A percentile compares a stretch with the other conserved stretches of the same genome.
These are phyloP conservation scores for Apodemia duryi DNA, from an alignment of 2,888 invertebrate species.

Conservation along the genomic window DNA sequence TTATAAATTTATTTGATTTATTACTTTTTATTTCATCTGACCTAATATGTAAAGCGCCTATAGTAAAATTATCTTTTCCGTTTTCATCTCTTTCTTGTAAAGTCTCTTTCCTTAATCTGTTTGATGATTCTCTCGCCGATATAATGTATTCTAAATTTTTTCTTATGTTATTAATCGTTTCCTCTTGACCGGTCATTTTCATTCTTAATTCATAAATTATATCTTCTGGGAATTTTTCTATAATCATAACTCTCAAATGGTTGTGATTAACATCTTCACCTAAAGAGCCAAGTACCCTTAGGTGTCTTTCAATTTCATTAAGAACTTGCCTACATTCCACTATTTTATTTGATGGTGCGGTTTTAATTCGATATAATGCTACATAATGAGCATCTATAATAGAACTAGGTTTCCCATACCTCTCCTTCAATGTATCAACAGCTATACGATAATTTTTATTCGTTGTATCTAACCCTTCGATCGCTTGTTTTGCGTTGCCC, in stretches of 20 bases:
- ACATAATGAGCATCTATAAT: slow-evolving; percentile 32
- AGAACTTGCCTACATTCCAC: slow-evolving; percentile 24
- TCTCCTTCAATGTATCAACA: slow-evolving; percentile 26
- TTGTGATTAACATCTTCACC: slow-evolving; percentile 33
- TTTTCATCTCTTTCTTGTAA: slow-evolving; percentile 2
- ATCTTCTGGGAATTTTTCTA: slow-evolving; percentile 27
- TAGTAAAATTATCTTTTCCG: slow-evolving; percentile 17
- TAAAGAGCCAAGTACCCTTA: slow-evolving; percentile 31
- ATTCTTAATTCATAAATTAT: slow-evolving; percentile 27
- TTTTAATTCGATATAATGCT: slow-evolving; percentile 28
- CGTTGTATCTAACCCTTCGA: slow-evolving; percentile 31
- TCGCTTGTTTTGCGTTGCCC: slow-evolving; percentile 27
- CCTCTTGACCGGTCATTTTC: slow-evolving; percentile 21
- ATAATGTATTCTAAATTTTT: slow-evolving; percentile 25
- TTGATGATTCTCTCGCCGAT: slow-evolving; percentile 24
- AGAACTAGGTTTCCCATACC: slow-evolving; percentile 23
- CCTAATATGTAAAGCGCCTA: slow-evolving; percentile 18
- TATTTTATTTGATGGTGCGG: slow-evolving; percentile 1
- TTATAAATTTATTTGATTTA: not conserved
- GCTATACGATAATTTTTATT: slow-evolving; percentile 30
- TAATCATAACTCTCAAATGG: slow-evolving; percentile 26
- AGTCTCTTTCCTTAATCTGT: slow-evolving; percentile 11
- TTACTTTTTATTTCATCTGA: not conserved
- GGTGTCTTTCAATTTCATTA: slow-evolving; percentile 32
- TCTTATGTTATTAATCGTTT: slow-evolving; percentile 23